These are phyloP conservation scores for Lethrus apterus DNA, from an alignment of 1,140 invertebrate species.

Conservation along the genomic window DNA sequence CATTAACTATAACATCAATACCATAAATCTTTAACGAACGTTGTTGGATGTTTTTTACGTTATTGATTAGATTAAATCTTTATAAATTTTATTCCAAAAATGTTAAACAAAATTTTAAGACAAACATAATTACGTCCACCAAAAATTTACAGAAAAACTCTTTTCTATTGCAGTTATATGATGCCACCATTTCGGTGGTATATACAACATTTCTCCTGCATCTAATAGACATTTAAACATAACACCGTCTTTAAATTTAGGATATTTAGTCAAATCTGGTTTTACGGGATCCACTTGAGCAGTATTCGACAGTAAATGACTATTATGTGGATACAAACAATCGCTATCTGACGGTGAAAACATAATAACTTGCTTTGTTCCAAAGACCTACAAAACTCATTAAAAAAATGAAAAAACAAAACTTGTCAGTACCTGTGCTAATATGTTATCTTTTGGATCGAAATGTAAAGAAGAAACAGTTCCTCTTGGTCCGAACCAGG, in stretches of 20 bases:
- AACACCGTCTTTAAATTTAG: constrained; percentile 59
- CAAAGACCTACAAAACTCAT: constrained; percentile 58
- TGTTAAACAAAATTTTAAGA: background rate
- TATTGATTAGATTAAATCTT: no score
- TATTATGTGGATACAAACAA: constrained; percentile 74
- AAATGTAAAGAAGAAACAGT: constrained; percentile 93
- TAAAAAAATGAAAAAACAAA: background rate
- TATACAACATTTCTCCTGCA: constrained; percentile 84
- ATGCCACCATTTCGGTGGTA: constrained; percentile 93
- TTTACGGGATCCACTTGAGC: constrained; percentile 76
- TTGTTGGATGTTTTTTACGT: no score
- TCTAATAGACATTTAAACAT: constrained; percentile 65
- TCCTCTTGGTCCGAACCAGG: constrained; percentile 92
- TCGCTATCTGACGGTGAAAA: constrained; percentile 63
- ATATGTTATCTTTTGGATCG: constrained; percentile 93
- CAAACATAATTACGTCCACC: constrained; percentile 59
- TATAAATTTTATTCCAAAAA: no score
- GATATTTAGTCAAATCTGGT: constrained; percentile 66
- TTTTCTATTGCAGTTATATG: constrained; percentile 75
- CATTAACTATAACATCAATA: no score
- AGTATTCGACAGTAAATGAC: constrained; percentile 72
- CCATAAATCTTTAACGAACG: no score
- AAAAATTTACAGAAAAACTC: constrained; percentile 88
- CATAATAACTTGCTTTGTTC: constrained; percentile 77
- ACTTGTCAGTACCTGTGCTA: constrained; percentile 55